A percentile compares a stretch with the other conserved stretches of the same genome.
Evolutionary conservation across 1,140 invertebrate species (phyloP).

Genomic region (Sinonovacula constricta): DNA sequence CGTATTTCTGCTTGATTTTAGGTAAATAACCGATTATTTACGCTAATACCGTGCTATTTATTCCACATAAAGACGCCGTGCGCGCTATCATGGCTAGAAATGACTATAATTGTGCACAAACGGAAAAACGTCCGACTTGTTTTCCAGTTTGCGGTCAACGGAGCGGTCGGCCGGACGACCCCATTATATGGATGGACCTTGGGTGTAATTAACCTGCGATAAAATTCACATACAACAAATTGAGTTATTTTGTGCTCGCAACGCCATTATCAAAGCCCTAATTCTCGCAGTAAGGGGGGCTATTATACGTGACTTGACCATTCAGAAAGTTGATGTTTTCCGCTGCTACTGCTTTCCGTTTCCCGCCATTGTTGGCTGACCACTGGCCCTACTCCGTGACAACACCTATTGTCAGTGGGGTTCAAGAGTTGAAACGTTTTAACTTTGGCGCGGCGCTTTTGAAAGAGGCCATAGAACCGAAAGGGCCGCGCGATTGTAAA

Average conservation of each 20-base stretch:
- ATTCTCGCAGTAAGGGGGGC: constrained; percentile 11
- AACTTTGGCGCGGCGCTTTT: too few species aligned
- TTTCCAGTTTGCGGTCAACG: background rate
- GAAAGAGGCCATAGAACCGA: too few species aligned
- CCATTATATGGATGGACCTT: constrained; percentile 19
- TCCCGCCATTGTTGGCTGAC: constrained; percentile 40
- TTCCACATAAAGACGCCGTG: too few species aligned
- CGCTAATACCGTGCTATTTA: too few species aligned
- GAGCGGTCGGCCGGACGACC: background rate
- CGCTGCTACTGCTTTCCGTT: constrained; percentile 22
- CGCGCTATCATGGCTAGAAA: too few species aligned
- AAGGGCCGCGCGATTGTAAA: too few species aligned
- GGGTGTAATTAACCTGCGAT: constrained; percentile 45
- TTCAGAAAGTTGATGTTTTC: constrained; percentile 42
- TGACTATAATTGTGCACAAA: too few species aligned
- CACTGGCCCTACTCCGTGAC: too few species aligned
- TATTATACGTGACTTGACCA: constrained; percentile 34
- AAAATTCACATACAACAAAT: constrained; percentile 51
- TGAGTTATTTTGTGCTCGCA: constrained; percentile 43
- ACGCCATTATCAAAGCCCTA: constrained; percentile 33
- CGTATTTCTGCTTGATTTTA: too few species aligned
- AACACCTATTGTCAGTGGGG: constrained; percentile 43
- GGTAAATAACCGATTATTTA: too few species aligned
- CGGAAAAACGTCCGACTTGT: too few species aligned
- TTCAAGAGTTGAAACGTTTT: constrained; percentile 52